Conservation (phyloP, 35 echinoderm and acorn worm species). For the Apostichopus californicus region DNA sequence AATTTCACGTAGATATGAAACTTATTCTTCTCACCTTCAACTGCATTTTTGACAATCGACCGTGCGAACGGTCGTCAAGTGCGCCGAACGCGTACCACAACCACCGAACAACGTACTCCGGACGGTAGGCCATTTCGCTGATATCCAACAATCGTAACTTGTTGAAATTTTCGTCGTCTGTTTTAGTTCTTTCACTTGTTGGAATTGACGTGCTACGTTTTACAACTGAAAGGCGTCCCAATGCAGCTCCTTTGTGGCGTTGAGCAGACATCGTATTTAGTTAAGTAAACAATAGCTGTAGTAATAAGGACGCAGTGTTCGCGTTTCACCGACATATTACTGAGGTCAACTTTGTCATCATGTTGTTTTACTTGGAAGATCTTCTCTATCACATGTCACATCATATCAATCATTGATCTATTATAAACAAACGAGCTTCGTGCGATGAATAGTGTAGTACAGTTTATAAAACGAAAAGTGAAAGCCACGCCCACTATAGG, state of each 20-base stretch:
- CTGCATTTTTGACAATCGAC: constrained; percentile 46
- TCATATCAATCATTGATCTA: too few species aligned
- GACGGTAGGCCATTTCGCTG: constrained; percentile 46
- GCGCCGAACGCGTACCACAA: constrained; percentile 49
- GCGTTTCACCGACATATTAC: constrained; percentile 17
- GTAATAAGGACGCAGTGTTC: constrained; percentile 3
- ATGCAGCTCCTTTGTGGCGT: constrained; percentile 4
- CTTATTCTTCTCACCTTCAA: constrained; percentile 25
- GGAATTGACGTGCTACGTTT: constrained; percentile 16
- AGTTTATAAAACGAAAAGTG: too few species aligned
- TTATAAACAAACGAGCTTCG: too few species aligned
- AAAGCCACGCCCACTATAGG: too few species aligned
- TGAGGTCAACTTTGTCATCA: background rate
- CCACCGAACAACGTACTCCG: constrained; percentile 41
- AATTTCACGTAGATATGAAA: background rate
- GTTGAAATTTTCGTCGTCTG: constrained; percentile 45
- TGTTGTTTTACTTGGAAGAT: too few species aligned
- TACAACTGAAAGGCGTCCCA: constrained; percentile 10
- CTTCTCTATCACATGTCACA: too few species aligned
- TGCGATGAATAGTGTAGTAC: too few species aligned
- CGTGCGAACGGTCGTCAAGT: background rate
- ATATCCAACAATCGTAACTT: background rate
- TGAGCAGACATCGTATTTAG: constrained; percentile 10
- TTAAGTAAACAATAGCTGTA: constrained; percentile 28
- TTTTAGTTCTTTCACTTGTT: background rate